These are phyloP conservation scores for Ganaspis brasiliensis DNA, from an alignment of 2,888 invertebrate species.

Conservation along the genomic window DNA sequence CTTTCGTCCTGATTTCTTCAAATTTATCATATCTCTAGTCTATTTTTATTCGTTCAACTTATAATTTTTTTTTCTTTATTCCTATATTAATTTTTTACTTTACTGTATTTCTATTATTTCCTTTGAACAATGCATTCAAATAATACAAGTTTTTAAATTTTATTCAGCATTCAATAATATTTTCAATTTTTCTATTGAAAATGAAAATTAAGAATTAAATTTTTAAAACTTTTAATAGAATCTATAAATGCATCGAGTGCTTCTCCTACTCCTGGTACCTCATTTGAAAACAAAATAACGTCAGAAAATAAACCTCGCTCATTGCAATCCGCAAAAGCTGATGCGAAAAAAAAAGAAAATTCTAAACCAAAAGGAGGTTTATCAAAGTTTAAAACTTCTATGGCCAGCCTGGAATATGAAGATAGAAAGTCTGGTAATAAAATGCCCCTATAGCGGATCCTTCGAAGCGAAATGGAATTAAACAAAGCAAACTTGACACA, in stretches of 20 bases:
- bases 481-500: too few relatives aligned
- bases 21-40: too few relatives aligned
- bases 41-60: too few relatives aligned
- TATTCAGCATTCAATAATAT: background rate
- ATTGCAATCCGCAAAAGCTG: background rate
- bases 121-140: background rate
- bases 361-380: background rate
- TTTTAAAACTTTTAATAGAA: background rate
- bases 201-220: background rate
- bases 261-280: background rate
- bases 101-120: background rate
- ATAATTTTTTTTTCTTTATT: too few relatives aligned
- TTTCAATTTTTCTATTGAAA: background rate
- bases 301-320: background rate
- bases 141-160: background rate
- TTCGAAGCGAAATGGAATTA: too few relatives aligned
- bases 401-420: too few relatives aligned
- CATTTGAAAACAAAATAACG: background rate
- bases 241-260: background rate
- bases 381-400: too few relatives aligned
- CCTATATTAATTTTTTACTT: too few relatives aligned
- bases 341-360: background rate
- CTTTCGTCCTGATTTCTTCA: too few relatives aligned
- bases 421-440: too few relatives aligned
- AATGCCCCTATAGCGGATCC: too few relatives aligned